Conservation (phyloP, 2,113 vertebrate genomes). For the Ochotona princeps region DNA sequence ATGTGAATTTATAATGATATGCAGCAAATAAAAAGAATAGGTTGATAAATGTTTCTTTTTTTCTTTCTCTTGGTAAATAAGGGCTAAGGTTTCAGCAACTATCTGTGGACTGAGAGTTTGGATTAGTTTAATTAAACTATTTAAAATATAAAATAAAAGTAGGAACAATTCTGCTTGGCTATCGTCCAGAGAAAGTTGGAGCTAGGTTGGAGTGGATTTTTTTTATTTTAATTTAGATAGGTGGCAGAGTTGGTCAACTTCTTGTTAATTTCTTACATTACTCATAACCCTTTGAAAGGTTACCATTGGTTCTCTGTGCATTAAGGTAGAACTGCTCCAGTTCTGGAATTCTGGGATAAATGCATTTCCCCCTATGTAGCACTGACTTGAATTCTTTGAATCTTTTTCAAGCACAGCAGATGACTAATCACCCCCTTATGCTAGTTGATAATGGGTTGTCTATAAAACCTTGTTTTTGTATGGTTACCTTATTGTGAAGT, state of each 20-base stretch:
- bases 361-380: constrained; percentile 70
- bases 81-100: neutral
- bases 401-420: constrained; percentile 84
- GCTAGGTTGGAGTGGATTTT: neutral
- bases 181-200: neutral
- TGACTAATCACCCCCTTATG: constrained; percentile 84
- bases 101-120: neutral
- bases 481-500: constrained; percentile 85
- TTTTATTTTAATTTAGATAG: neutral
- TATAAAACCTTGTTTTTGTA: constrained; percentile 82
- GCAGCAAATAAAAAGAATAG: neutral
- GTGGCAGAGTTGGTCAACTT: neutral
- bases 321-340: constrained; percentile 37
- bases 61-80: neutral
- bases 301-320: neutral
- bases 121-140: constrained; percentile 21
- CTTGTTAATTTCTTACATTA: constrained; percentile 4
- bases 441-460: constrained; percentile 80
- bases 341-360: constrained; percentile 74
- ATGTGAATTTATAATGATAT: constrained; percentile 58
- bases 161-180: constrained; percentile 43
- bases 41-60: neutral
- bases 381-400: constrained; percentile 81
- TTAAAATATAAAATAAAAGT: constrained; percentile 53
- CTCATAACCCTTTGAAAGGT: neutral